Conservation (phyloP, 2,888 invertebrate genomes). For the Tenthredo scrophulariae region DNA sequence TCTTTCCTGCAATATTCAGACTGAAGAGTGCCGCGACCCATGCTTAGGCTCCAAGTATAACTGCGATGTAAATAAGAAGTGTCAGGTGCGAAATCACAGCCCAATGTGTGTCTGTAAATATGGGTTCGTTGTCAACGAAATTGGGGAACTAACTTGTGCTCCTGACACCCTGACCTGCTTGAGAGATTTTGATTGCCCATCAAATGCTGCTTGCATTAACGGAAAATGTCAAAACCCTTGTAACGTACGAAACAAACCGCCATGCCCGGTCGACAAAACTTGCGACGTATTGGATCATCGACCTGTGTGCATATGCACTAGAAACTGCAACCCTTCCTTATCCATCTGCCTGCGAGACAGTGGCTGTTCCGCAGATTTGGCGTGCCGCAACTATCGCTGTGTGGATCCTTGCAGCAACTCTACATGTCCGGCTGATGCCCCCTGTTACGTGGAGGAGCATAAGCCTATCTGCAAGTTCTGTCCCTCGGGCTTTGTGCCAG, state of each 20-base stretch:
- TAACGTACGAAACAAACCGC: constrained; percentile 81
- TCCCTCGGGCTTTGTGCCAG: constrained; percentile 94
- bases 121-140: constrained; percentile 92
- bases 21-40: constrained; percentile 90
- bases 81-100: constrained; percentile 91
- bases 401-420: constrained; percentile 93
- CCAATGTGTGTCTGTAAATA: constrained; percentile 94
- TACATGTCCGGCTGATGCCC: constrained; percentile 91
- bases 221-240: constrained; percentile 94
- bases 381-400: constrained; percentile 93
- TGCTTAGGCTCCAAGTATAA: constrained; percentile 85
- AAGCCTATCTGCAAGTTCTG: constrained; percentile 97
- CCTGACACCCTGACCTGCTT: constrained; percentile 90
- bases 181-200: constrained; percentile 90
- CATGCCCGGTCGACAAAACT: constrained; percentile 90
- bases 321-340: constrained; percentile 91
- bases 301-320: constrained; percentile 91
- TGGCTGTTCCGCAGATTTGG: constrained; percentile 91
- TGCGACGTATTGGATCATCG: constrained; percentile 94
- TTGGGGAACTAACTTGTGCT: constrained; percentile 92
- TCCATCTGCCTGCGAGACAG: constrained; percentile 94
- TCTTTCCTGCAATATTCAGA: constrained; percentile 85
- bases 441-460: constrained; percentile 96
- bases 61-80: constrained; percentile 91
- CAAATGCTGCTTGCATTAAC: constrained; percentile 91